Percentiles rank a stretch among this genome's conserved stretches.
Evolutionary conservation across 2,113 vertebrate genomes (phyloP).

Genomic region (Malurus elegans): DNA sequence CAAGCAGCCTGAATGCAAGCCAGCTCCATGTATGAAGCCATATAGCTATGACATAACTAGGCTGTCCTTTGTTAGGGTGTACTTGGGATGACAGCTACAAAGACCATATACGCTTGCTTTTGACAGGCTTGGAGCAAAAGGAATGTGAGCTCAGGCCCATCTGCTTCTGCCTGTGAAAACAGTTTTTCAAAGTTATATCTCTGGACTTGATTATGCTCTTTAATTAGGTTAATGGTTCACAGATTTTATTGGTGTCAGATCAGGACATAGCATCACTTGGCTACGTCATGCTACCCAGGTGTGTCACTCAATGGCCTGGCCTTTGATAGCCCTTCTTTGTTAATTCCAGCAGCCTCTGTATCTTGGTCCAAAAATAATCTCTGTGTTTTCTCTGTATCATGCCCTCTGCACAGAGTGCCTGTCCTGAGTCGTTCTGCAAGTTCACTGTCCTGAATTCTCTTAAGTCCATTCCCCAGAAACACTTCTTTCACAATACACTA

Average conservation of each 20-base stretch:
- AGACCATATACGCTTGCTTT: background rate
- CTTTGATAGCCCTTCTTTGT: background rate
- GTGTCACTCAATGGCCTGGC: background rate
- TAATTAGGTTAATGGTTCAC: background rate
- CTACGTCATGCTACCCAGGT: background rate
- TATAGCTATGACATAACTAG: background rate
- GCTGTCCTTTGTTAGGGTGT: background rate
- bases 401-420: background rate
- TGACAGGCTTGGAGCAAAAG: background rate
- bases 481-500: background rate
- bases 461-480: background rate
- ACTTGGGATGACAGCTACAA: background rate
- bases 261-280: background rate
- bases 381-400: background rate
- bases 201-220: background rate
- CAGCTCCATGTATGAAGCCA: background rate
- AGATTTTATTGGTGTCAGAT: background rate
- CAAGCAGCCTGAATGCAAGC: background rate
- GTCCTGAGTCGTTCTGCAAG: background rate
- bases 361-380: background rate
- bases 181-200: background rate
- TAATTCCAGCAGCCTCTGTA: background rate
- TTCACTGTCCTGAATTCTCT: background rate
- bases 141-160: fast-evolving
- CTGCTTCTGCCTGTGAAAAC: background rate